Conservation (phyloP, 2,113 vertebrate genomes). For the Pimephales promelas region DNA sequence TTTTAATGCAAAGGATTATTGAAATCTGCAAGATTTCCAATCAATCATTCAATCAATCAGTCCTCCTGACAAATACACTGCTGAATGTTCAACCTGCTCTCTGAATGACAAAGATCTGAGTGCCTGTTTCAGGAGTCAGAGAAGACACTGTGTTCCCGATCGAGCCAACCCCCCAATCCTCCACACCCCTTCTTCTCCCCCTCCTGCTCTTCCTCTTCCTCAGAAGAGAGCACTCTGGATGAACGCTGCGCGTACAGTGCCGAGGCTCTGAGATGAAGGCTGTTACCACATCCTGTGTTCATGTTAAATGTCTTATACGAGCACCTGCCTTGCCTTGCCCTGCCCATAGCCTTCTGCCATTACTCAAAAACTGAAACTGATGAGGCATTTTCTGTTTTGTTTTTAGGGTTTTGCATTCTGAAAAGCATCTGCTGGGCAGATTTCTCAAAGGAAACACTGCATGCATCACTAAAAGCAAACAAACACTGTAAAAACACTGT, state of each 20-base stretch:
- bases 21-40: no score
- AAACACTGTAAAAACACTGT: background rate
- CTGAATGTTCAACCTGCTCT: background rate
- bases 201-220: slow-evolving; percentile 27
- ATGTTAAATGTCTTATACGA: slow-evolving; percentile 20
- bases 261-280: background rate
- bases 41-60: no score
- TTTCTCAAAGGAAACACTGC: background rate
- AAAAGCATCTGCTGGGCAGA: background rate
- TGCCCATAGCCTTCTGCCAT: background rate
- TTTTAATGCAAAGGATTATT: background rate
- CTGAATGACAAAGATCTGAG: background rate
- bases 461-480: background rate
- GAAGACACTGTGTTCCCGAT: slow-evolving; percentile 10
- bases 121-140: background rate
- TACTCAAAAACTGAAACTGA: background rate
- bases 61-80: background rate
- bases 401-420: background rate
- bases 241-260: background rate
- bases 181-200: background rate
- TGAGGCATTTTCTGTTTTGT: slow-evolving; percentile 21
- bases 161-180: slow-evolving; percentile 1
- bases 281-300: slow-evolving; percentile 52
- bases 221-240: background rate
- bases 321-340: slow-evolving; percentile 9